Evolutionary conservation across 2,888 invertebrate genomes (phyloP).

Genomic region (Pogonocherus hispidulus): DNA sequence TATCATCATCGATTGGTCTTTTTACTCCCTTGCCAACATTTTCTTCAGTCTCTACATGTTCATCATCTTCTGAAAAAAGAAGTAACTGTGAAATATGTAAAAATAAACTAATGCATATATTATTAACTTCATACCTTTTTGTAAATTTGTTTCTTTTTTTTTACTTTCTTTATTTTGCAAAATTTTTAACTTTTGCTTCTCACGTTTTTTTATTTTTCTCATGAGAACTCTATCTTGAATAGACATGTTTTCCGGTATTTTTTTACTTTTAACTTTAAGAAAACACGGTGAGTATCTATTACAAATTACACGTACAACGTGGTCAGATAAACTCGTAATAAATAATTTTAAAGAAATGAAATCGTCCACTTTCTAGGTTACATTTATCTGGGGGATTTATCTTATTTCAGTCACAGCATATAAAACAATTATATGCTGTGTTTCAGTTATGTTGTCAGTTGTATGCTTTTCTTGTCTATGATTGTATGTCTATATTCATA

Average conservation of each 20-base stretch:
- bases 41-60: constrained; percentile 10
- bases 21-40: constrained; percentile 38
- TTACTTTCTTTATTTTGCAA: constrained; percentile 72
- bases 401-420: too few species aligned
- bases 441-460: too few species aligned
- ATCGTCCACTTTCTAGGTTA: too few species aligned
- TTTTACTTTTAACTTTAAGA: not conserved
- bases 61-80: constrained; percentile 23
- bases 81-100: not conserved
- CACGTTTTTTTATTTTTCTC: constrained; percentile 84
- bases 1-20: constrained; percentile 53
- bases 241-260: constrained; percentile 69
- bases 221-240: constrained; percentile 80
- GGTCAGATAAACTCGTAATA: too few species aligned
- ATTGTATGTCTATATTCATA: too few species aligned
- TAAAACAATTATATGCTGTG: too few species aligned
- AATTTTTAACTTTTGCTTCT: constrained; percentile 78
- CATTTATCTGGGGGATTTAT: too few species aligned
- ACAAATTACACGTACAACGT: not conserved
- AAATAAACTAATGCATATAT: too few species aligned
- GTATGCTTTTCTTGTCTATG: too few species aligned
- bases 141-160: constrained; percentile 60
- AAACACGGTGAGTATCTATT: not conserved
- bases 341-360: too few species aligned
- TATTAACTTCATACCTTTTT: not conserved